Evolutionary conservation across 2,113 vertebrate species (phyloP), one percentile per base, ranked within the genome.

Genomic region (Manacus vitellinus): DNA sequence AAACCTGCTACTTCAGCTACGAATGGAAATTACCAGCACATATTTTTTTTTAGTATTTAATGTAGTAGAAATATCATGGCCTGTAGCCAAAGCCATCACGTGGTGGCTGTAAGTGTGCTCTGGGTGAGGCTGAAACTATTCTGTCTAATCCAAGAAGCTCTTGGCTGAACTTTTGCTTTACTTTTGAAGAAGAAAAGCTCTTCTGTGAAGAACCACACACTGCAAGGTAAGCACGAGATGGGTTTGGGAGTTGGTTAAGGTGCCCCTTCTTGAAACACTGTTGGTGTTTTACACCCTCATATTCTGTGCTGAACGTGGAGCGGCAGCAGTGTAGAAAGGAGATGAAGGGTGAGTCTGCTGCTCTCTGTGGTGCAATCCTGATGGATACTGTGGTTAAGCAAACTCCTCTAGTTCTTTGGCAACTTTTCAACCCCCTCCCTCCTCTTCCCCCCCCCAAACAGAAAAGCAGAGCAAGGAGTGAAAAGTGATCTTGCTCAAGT

Each of bases 201-300:
- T 10, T 31, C 71, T 16, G 22, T 6, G 43, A 68, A 52, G 61
- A 72, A 4, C 22, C 5, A 35, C 9, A 6, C 7, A 1, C 7
- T 5, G 71, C n/a, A 33, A 72, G 75, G 82, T 88, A 58, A 85
- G 78, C 43, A 10, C 1, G 0, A n/a, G 11, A 44, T 18, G 27
- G 47, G 27, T 61, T 6, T 23, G 58, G 52, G 82, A 35, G 39
- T 14, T 47, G 24, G 33, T n/a, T 25, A 28, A 8, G 20, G n/a
- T 51, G 15, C 28, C 46, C 46, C 31, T 67, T 84, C 66, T 49
- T 30, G 28, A 20, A 59, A 7, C 14, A 13, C 16, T 0, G 3
- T 6, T 66, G 65, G 2, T 13, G 30, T 30, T 85, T 49, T 17
- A 27, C 13, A 10, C 8, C 21, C 17, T 35, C 0, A 0, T 7